A percentile compares a stretch with the other conserved stretches of the same genome.
Evolutionary conservation across 2,888 invertebrate genomes (phyloP).

Genomic region (Cephus sareptanus): DNA sequence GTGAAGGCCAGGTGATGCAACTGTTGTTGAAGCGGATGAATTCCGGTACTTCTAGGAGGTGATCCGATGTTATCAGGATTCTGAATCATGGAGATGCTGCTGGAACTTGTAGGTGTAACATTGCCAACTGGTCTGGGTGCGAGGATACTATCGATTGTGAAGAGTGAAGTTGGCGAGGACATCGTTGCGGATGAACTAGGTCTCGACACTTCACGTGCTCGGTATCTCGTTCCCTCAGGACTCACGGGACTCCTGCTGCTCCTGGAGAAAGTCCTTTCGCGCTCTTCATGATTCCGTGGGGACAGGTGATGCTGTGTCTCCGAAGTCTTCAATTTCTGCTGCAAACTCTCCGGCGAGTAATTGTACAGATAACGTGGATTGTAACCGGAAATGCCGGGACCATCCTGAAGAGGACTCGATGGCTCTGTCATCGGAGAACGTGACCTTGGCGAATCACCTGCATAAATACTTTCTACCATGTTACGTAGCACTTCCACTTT

Average conservation of each 20-base stretch:
- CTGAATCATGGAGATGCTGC: conserved; percentile 36
- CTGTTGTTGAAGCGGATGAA: conserved; percentile 61
- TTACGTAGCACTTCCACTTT: conserved; percentile 21
- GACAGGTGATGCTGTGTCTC: conserved; percentile 21
- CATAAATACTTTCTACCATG: conserved; percentile 63
- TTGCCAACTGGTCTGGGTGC: conserved; percentile 74
- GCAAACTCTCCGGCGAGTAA: conserved; percentile 49
- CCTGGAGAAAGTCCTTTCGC: conserved; percentile 42
- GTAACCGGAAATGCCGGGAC: conserved; percentile 49
- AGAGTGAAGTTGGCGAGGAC: conserved; percentile 74
- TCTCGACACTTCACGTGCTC: conserved; percentile 41
- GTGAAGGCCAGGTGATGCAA: conserved; percentile 64
- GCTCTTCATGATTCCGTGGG: conserved; percentile 26
- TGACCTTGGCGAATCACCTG: conserved; percentile 59
- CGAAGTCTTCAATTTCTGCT: conserved; percentile 38
- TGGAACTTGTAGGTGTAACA: conserved; percentile 59
- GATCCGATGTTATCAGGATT: conserved; percentile 19
- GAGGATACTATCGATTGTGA: conserved; percentile 89
- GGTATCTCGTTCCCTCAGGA: conserved; percentile 42
- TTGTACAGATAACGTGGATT: conserved; percentile 50
- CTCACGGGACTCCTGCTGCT: conserved; percentile 38
- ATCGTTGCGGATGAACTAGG: conserved; percentile 65
- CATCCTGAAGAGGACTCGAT: conserved; percentile 53
- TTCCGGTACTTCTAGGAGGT: conserved; percentile 42
- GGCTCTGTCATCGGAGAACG: conserved; percentile 63